A percentile compares a stretch with the other conserved stretches of the same genome.
Conservation (phyloP, 1,140 invertebrate species). For the Epicauta chinensis region DNA sequence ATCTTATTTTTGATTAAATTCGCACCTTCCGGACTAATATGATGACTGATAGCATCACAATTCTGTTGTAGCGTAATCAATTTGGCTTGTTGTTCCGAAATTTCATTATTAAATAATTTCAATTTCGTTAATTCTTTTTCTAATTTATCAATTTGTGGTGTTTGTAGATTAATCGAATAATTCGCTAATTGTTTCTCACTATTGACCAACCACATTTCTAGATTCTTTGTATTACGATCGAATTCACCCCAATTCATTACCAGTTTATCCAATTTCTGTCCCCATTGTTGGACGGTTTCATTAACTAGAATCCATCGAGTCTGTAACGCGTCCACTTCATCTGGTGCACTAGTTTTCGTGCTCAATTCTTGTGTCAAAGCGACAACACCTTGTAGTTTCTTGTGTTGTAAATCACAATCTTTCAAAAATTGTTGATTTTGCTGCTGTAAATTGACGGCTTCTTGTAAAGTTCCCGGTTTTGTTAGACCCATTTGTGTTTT, state of each 20-base stretch:
- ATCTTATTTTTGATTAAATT: conserved; percentile 64
- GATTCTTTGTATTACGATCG: conserved; percentile 61
- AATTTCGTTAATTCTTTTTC: conserved; percentile 64
- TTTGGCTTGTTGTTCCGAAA: conserved; percentile 75
- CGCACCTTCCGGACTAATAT: conserved; percentile 69
- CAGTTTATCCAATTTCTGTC: conserved; percentile 69
- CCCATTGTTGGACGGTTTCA: conserved; percentile 64
- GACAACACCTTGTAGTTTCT: conserved; percentile 64
- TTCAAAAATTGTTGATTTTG: conserved; percentile 61
- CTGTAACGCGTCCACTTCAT: conserved; percentile 76
- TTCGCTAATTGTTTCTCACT: conserved; percentile 55
- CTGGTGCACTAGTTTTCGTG: conserved; percentile 63
- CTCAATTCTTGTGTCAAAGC: conserved; percentile 66
- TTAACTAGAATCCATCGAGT: conserved; percentile 72
- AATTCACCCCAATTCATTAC: conserved; percentile 75
- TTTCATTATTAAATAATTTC: conserved; percentile 73
- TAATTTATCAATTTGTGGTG: conserved; percentile 62
- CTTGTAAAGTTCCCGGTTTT: conserved; percentile 68
- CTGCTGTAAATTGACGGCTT: conserved; percentile 70
- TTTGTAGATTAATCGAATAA: conserved; percentile 51
- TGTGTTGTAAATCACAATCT: conserved; percentile 70
- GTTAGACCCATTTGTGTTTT: conserved; percentile 64
- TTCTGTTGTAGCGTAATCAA: conserved; percentile 70
- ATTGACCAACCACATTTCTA: conserved; percentile 65
- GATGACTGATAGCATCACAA: conserved; percentile 69